A percentile compares a stretch with the other conserved stretches of the same genome.
Evolutionary conservation across 1,140 invertebrate species (phyloP).

Genomic region (Drosophila seguyi): DNA sequence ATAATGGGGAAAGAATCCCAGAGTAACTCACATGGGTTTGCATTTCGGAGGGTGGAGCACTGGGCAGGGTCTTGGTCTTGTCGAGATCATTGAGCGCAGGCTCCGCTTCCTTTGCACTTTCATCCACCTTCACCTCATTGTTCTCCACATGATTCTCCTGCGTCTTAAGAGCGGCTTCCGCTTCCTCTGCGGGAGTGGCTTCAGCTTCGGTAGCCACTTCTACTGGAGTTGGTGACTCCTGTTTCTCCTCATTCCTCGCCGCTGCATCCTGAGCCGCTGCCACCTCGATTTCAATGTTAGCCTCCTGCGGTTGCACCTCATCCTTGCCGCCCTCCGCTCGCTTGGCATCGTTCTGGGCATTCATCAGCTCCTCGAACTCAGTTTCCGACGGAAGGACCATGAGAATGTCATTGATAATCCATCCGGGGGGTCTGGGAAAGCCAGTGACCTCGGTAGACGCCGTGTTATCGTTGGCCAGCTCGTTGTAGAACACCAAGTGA

Average conservation of each 20-base stretch:
- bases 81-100: constrained; percentile 63
- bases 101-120: constrained; percentile 28
- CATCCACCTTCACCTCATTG: constrained; percentile 8
- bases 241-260: not conserved
- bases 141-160: constrained; percentile 46
- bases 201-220: constrained; percentile 8
- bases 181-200: not conserved
- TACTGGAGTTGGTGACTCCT: not conserved
- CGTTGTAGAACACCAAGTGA: constrained; percentile 87
- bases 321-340: constrained; percentile 49
- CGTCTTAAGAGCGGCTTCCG: not conserved
- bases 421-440: constrained; percentile 39
- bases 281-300: constrained; percentile 45
- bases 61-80: constrained; percentile 56
- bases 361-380: constrained; percentile 45
- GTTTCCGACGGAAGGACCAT: constrained; percentile 17
- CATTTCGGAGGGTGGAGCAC: constrained; percentile 72
- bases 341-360: constrained; percentile 56
- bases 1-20: not conserved
- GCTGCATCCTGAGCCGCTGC: constrained; percentile 4
- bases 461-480: constrained; percentile 68
- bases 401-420: constrained; percentile 42
- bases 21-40: constrained; percentile 73
- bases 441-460: constrained; percentile 57
- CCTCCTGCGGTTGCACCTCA: not conserved